These are phyloP conservation scores for Bruchidius siliquastri DNA, from an alignment of 2,888 invertebrate genomes.

Conservation along the genomic window DNA sequence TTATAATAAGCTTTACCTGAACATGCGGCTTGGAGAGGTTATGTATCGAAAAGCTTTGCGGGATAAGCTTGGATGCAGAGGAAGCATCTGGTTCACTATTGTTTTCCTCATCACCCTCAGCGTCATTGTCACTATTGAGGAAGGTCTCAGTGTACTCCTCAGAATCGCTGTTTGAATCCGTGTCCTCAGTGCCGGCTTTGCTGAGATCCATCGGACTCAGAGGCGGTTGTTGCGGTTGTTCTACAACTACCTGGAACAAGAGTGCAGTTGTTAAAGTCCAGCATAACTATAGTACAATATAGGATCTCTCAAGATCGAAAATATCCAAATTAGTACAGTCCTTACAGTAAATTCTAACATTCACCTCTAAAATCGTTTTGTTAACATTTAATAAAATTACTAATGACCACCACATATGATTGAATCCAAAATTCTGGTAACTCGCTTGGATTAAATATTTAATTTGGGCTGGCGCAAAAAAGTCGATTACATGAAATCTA, in stretches of 20 bases:
- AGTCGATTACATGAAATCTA: too few species aligned
- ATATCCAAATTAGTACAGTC: too few species aligned
- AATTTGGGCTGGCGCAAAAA: too few species aligned
- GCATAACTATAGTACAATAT: too few species aligned
- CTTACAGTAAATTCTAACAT: too few species aligned
- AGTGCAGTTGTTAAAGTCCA: not conserved
- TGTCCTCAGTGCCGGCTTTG: conserved; percentile 43
- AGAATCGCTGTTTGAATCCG: conserved; percentile 37
- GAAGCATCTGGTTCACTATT: conserved; percentile 29
- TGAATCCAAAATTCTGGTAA: too few species aligned
- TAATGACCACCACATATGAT: too few species aligned
- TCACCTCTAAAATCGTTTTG: too few species aligned
- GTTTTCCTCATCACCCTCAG: conserved; percentile 40
- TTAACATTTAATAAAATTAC: too few species aligned
- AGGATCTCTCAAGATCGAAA: too few species aligned
- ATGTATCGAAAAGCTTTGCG: conserved; percentile 36
- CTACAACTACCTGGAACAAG: not conserved
- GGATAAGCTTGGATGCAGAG: conserved; percentile 32
- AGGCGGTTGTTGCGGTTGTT: conserved; percentile 34
- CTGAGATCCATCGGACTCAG: conserved; percentile 45
- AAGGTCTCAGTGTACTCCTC: conserved; percentile 35
- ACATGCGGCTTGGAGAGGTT: conserved; percentile 45
- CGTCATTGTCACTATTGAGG: conserved; percentile 43
- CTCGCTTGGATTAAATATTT: too few species aligned
- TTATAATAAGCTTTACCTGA: conserved; percentile 15